These are phyloP conservation scores for Habropoda laboriosa DNA, from an alignment of 1,140 invertebrate genomes.

Conservation along the genomic window DNA sequence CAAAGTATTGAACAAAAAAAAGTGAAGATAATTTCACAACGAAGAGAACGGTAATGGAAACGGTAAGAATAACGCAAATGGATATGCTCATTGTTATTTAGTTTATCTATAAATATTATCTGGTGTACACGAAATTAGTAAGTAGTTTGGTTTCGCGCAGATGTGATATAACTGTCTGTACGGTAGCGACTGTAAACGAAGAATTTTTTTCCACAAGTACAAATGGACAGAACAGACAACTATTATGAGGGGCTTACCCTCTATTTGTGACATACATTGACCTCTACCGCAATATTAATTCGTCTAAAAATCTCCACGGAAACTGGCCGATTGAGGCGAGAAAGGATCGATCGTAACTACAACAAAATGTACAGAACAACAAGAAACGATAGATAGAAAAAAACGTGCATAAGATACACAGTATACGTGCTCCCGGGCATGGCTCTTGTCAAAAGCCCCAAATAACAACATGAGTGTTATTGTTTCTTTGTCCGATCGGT, in stretches of 20 bases:
- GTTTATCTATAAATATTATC: constrained; percentile 43
- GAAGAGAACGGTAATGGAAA: constrained; percentile 1
- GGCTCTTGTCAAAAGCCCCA: constrained; percentile 57
- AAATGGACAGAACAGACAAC: constrained; percentile 12
- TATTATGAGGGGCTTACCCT: constrained; percentile 67
- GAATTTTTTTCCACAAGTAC: not conserved
- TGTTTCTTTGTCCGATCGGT: constrained; percentile 74
- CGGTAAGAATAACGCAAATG: constrained; percentile 9
- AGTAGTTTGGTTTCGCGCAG: not conserved
- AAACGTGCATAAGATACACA: not conserved
- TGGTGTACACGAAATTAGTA: constrained; percentile 18
- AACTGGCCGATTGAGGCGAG: constrained; percentile 7
- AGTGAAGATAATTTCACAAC: constrained; percentile 10
- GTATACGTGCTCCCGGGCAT: constrained; percentile 10
- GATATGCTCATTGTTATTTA: constrained; percentile 29
- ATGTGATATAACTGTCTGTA: not conserved
- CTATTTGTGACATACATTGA: constrained; percentile 66
- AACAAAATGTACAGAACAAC: constrained; percentile 31
- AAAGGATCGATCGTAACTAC: constrained; percentile 59
- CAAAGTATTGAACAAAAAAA: not conserved
- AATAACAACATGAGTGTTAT: constrained; percentile 71
- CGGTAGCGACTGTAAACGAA: not conserved
- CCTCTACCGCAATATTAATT: constrained; percentile 62
- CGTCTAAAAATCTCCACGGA: constrained; percentile 26
- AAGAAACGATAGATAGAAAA: not conserved